Conservation (phyloP, 2,888 invertebrate species). For the Himalopsyche kuldschensis region DNA sequence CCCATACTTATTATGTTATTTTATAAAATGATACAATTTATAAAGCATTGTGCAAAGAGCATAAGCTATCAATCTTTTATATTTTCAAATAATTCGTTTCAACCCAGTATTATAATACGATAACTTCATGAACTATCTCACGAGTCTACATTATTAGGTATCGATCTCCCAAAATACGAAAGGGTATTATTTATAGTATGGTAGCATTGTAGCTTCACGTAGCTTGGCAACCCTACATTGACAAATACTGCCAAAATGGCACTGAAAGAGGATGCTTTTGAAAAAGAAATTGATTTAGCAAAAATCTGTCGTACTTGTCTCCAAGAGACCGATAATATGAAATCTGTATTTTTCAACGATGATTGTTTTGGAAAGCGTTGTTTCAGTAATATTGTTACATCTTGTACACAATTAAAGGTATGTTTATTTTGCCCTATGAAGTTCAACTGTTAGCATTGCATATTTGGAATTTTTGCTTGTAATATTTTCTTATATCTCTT, state of each 20-base stretch:
- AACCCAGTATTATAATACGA: no score
- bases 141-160: no score
- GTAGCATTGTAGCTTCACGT: no score
- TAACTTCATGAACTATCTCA: no score
- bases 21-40: no score
- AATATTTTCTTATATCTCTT: not conserved
- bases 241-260: conserved; percentile 21
- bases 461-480: not conserved
- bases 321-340: conserved; percentile 48
- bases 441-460: not conserved
- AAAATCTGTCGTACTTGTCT: conserved; percentile 53
- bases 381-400: conserved; percentile 23
- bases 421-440: not conserved
- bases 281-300: conserved; percentile 25
- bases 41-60: no score
- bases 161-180: no score
- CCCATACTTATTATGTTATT: no score
- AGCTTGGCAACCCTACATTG: no score
- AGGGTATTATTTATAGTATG: no score
- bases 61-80: no score
- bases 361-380: conserved; percentile 42
- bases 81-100: no score
- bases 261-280: conserved; percentile 13
- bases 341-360: conserved; percentile 47
- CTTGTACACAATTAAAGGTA: conserved; percentile 35